Percentiles rank a stretch among this genome's conserved stretches.
phyloP scores from a whole-genome alignment of 2,888 invertebrate species.

The Limenitis camilla region DNA sequence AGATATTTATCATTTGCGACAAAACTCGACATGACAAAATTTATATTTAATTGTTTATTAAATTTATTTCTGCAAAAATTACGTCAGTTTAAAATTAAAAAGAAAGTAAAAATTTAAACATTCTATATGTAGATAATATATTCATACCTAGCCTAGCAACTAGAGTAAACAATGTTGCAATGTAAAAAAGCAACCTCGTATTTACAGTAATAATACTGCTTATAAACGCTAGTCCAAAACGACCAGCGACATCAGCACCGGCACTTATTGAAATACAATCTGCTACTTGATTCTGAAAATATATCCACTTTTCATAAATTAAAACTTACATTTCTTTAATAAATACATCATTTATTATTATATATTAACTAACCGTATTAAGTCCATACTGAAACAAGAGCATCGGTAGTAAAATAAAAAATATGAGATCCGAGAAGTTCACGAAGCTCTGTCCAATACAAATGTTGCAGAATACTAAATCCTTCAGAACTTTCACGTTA shows the following conservation, averaged over 20 bases:
- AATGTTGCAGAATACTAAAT: conserved; percentile 73
- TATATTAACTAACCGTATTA: conserved; percentile 17
- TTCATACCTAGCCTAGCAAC: conserved; percentile 50
- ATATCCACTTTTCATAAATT: neutral
- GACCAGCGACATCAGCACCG: conserved; percentile 57
- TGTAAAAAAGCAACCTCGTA: conserved; percentile 52
- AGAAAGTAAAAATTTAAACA: neutral
- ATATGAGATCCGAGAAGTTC: conserved; percentile 77
- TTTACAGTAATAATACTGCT: conserved; percentile 47
- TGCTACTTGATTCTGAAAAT: conserved; percentile 54
- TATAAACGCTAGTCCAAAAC: conserved; percentile 50
- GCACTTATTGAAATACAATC: conserved; percentile 58
- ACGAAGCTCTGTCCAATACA: conserved; percentile 76
- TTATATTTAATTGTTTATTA: too few relatives aligned
- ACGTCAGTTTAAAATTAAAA: neutral
- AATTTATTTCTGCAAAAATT: too few relatives aligned
- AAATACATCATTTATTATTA: neutral
- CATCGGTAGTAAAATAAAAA: conserved; percentile 77
- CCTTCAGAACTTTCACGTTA: conserved; percentile 66
- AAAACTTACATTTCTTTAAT: neutral
- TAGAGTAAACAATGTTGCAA: conserved; percentile 49
- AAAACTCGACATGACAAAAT: too few relatives aligned
- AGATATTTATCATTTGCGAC: too few relatives aligned
- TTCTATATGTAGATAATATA: too few relatives aligned
- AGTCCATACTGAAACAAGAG: conserved; percentile 73